Percentiles rank a stretch among this genome's conserved stretches.
phyloP scores from a whole-genome alignment of 2,888 invertebrate genomes.

The Melanostoma mellinum region DNA sequence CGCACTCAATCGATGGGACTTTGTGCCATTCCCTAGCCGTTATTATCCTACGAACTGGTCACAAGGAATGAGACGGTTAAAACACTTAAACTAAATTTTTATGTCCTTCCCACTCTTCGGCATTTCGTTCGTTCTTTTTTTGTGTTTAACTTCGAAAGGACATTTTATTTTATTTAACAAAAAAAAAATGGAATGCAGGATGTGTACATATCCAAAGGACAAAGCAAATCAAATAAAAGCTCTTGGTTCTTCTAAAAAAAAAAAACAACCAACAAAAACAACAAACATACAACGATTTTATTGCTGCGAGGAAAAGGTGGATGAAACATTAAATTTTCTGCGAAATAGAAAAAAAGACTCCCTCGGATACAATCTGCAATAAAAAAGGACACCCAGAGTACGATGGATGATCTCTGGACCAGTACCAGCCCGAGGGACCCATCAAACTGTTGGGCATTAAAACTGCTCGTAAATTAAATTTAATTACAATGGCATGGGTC shows the following conservation, averaged over 20 bases:
- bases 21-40: constrained; percentile 36
- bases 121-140: constrained; percentile 10
- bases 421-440: constrained; percentile 20
- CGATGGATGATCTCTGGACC: constrained; percentile 29
- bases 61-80: not conserved
- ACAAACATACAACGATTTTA: not conserved
- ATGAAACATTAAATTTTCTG: constrained; percentile 27
- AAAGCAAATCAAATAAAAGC: constrained; percentile 43
- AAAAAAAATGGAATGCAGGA: constrained; percentile 12
- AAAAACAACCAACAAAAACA: not conserved
- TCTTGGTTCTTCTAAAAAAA: not conserved
- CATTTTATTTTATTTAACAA: constrained; percentile 1
- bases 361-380: constrained; percentile 59
- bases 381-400: constrained; percentile 52
- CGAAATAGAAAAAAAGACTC: constrained; percentile 20
- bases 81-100: constrained; percentile 48
- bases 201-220: not conserved
- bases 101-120: constrained; percentile 4
- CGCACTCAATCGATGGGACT: constrained; percentile 59
- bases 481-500: constrained; percentile 51
- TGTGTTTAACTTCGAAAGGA: constrained; percentile 19
- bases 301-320: constrained; percentile 7
- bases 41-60: constrained; percentile 21
- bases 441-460: constrained; percentile 59
- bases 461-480: constrained; percentile 71